A percentile compares a stretch with the other conserved stretches of the same genome.
These are phyloP conservation scores for Orcinus orca DNA, from an alignment of 2,113 vertebrate species.

Conservation along the genomic window DNA sequence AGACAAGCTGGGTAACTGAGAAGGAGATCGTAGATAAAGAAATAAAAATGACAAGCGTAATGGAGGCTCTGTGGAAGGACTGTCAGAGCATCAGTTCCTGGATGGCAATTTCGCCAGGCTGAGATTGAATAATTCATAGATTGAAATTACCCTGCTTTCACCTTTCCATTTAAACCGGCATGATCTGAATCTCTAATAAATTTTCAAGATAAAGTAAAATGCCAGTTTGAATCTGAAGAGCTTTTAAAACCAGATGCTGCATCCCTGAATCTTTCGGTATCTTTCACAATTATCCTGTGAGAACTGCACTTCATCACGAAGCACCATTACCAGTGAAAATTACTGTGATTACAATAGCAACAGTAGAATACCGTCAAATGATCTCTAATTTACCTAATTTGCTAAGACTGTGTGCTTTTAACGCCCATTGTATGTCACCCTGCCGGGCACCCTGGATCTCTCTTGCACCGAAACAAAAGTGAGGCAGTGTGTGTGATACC, in stretches of 20 bases:
- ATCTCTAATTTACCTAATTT: conserved; percentile 85
- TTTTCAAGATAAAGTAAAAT: conserved; percentile 88
- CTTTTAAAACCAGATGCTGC: conserved; percentile 88
- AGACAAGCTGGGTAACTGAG: conserved; percentile 83
- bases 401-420: conserved; percentile 76
- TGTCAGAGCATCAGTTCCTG: conserved; percentile 85
- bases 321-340: conserved; percentile 85
- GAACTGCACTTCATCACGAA: conserved; percentile 84
- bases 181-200: conserved; percentile 90
- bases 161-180: conserved; percentile 88
- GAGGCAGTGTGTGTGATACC: conserved; percentile 28
- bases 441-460: conserved; percentile 75
- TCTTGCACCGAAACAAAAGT: conserved; percentile 77
- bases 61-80: conserved; percentile 84
- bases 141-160: conserved; percentile 90
- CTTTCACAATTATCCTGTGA: conserved; percentile 85
- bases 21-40: conserved; percentile 87
- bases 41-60: conserved; percentile 89
- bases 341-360: conserved; percentile 86
- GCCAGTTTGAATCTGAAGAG: conserved; percentile 88
- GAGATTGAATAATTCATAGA: conserved; percentile 92
- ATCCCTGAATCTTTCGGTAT: conserved; percentile 82
- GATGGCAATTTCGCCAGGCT: conserved; percentile 86
- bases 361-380: conserved; percentile 84
- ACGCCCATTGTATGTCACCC: conserved; percentile 73